Conservation (phyloP, 1,140 invertebrate genomes). For the Parapsyche elsis region DNA sequence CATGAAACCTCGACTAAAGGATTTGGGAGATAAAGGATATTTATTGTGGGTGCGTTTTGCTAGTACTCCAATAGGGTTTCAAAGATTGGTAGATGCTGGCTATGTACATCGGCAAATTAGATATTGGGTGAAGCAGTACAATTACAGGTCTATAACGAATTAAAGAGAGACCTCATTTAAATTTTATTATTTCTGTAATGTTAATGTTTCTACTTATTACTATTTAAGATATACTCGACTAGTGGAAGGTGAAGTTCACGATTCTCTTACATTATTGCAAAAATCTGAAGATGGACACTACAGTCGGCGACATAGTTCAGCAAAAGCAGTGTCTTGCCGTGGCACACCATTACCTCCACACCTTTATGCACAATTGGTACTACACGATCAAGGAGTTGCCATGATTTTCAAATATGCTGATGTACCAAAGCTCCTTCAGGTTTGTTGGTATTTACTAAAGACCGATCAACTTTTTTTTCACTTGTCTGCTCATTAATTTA, state of each 20-base stretch:
- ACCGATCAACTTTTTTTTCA: too few relatives aligned
- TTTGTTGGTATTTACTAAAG: constrained; percentile 48
- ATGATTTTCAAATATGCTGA: constrained; percentile 69
- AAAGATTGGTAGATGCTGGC: constrained; percentile 73
- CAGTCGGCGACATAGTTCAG: constrained; percentile 68
- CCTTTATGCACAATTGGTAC: constrained; percentile 87
- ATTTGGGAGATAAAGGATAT: constrained; percentile 85
- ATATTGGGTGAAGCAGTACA: constrained; percentile 80
- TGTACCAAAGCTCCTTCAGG: constrained; percentile 63
- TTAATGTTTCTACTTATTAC: constrained; percentile 37
- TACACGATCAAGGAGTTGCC: constrained; percentile 80
- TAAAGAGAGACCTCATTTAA: too few relatives aligned
- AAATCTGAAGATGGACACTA: constrained; percentile 84
- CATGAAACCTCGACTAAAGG: constrained; percentile 77
- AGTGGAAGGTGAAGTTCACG: constrained; percentile 88
- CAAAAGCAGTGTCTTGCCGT: constrained; percentile 60
- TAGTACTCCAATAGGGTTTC: constrained; percentile 79
- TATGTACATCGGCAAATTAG: constrained; percentile 80
- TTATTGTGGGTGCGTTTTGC: constrained; percentile 85
- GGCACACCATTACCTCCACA: constrained; percentile 78
- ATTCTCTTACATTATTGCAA: constrained; percentile 86
- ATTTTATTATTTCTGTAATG: neutral
- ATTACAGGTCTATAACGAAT: too few relatives aligned
- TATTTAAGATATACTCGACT: constrained; percentile 82
- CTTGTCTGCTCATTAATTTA: too few relatives aligned